Base-by-base conservation (phyloP, 2,113 vertebrate genomes). In the Leptobrachium leishanense region DNA sequence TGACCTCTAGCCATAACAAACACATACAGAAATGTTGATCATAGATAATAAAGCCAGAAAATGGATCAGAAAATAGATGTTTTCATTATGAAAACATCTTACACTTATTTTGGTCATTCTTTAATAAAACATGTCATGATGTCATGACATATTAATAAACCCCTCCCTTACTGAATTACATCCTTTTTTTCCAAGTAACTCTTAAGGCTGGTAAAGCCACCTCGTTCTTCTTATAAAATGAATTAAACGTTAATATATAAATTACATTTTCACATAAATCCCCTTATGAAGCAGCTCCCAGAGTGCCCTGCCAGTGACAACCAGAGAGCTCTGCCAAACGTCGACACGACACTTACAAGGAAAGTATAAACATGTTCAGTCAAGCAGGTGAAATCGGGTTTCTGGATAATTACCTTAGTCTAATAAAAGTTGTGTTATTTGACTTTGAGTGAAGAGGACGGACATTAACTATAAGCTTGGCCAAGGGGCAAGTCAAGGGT, bases 221-320 rank as follows among this genome's bases (percentile, higher is more conserved):
- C 9, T 40, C 2, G 6, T 6, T n/a, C 50, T 39, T 65, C 62
- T 41, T 3, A 2, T 13, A 53, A 39, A 43, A 62, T 65, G 31
- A 65, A 55, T 44, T 55, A 68, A 2, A 55, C 46, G 46, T 50
- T 65, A 20, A 31, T 66, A 40, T 64, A 65, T 64, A 54, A 55
- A 57, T 68, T 54, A 12, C 13, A n/a, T 11, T 20, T 39, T 67
- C 74, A 55, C 46, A 76, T 54, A 55, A 54, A 75, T 54, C 50
- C 46, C 31, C 65, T 43, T 68, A 41, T 55, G 43, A 54, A 57
- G n/a, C 53, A n/a, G 65, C 41, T 76, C 44, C 50, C 41, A 69
- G 53, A 77, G 41, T 39, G 67, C 55, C 40, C 53, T 77, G 75
- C 75, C 75, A 77, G 69, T 62, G 59, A 41, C 44, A 68, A 43